Conservation (phyloP, 2,888 invertebrate genomes). For the Eulithis testata region DNA sequence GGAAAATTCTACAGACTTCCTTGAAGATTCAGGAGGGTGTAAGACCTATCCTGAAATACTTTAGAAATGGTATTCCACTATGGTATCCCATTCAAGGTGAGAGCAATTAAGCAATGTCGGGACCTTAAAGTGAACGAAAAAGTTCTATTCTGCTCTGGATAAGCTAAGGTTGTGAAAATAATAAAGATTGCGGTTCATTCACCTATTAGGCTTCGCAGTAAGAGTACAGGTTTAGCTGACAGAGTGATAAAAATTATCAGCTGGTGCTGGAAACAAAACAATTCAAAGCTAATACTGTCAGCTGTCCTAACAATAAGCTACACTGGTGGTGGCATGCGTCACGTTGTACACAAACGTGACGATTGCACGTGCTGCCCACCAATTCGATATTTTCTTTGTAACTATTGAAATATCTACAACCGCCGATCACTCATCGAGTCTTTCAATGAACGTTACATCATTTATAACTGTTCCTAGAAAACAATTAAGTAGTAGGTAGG, state of each 20-base stretch:
- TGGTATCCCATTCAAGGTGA: no score
- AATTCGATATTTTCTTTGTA: conserved; percentile 27
- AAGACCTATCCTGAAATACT: no score
- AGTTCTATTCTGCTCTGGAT: no score
- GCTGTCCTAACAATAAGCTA: conserved; percentile 11
- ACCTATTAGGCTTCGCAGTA: no score
- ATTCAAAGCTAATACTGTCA: conserved; percentile 9
- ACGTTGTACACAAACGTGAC: conserved; percentile 52
- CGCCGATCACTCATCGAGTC: not conserved
- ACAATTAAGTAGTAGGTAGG: not conserved
- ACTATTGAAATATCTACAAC: not conserved
- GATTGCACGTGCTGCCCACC: conserved; percentile 28
- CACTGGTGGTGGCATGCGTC: conserved; percentile 32
- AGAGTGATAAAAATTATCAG: conserved; percentile 11
- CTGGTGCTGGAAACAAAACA: not conserved
- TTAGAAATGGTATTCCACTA: no score
- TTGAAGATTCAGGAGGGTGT: no score
- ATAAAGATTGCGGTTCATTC: no score
- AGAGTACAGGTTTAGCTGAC: no score
- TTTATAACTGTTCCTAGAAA: not conserved
- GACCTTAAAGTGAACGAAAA: no score
- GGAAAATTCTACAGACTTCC: no score
- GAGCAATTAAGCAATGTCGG: no score
- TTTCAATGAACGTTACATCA: not conserved
- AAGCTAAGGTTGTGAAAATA: no score